phyloP scores from a whole-genome alignment of 2,797 vertebrate genomes.

The Pipistrellus pygmaeus region DNA sequence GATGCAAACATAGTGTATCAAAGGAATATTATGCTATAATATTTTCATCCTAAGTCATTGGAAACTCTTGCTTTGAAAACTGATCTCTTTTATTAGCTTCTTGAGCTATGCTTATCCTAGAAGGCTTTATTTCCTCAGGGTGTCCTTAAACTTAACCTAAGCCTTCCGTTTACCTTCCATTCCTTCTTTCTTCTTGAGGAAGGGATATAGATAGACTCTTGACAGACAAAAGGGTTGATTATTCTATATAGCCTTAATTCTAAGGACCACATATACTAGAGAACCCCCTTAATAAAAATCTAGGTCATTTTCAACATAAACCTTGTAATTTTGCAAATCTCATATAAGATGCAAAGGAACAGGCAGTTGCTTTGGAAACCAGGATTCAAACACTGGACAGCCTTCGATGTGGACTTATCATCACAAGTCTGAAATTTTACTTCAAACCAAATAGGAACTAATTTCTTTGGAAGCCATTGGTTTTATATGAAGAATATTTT shows the following conservation, averaged over 20 bases:
- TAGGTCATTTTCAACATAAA: background rate
- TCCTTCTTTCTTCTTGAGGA: background rate
- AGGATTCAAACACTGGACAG: background rate
- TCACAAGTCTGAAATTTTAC: constrained; percentile 22
- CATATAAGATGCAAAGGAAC: background rate
- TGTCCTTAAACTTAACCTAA: background rate
- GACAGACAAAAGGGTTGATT: background rate
- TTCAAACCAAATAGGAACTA: constrained; percentile 36
- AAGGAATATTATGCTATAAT: background rate
- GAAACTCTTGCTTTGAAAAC: constrained; percentile 4
- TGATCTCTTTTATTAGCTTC: background rate
- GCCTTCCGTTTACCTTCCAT: background rate
- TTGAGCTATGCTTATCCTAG: background rate
- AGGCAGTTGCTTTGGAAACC: constrained; percentile 65
- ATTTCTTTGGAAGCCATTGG: background rate
- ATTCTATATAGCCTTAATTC: background rate
- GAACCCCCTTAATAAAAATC: background rate
- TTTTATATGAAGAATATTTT: constrained; percentile 32
- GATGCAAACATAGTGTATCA: background rate
- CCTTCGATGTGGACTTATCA: constrained; percentile 34
- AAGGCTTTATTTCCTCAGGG: background rate
- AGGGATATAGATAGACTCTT: background rate
- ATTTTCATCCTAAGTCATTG: background rate
- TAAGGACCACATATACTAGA: background rate
- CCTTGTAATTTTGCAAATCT: background rate